A percentile compares a stretch with the other conserved stretches of the same genome.
Conservation (phyloP, 2,113 vertebrate species). For the Sphyrna mokarran region DNA sequence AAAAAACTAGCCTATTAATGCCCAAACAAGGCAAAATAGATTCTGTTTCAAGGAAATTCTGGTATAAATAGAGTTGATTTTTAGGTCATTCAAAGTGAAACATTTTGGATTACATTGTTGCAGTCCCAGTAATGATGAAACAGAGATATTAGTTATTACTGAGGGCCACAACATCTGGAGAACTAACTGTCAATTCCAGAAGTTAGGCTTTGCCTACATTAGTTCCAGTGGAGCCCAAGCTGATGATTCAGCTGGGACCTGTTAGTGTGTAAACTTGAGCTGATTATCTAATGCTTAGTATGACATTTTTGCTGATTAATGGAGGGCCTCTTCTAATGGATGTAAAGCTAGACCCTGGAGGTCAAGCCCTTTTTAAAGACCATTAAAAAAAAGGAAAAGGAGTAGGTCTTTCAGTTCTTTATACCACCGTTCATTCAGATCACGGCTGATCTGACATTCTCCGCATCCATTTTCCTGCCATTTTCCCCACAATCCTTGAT, state of each 20-base stretch:
- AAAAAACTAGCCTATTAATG: not conserved
- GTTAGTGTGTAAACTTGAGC: not conserved
- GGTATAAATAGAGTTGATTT: not conserved
- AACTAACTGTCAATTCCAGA: not conserved
- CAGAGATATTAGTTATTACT: not conserved
- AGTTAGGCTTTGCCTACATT: not conserved
- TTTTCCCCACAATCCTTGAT: too few species aligned
- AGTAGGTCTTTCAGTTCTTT: too few species aligned
- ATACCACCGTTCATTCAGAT: too few species aligned
- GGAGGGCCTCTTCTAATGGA: not conserved
- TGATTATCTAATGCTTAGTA: too few species aligned
- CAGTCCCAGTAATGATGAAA: not conserved
- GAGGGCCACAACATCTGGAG: not conserved
- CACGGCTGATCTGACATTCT: too few species aligned
- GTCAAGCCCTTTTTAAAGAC: not conserved
- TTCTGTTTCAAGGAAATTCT: not conserved
- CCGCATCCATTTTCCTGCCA: too few species aligned
- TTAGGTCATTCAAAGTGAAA: not conserved
- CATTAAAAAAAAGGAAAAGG: too few species aligned
- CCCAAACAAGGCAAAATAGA: not conserved
- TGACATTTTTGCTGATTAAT: not conserved
- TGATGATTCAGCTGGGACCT: not conserved
- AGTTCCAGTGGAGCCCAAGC: not conserved
- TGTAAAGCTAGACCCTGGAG: not conserved
- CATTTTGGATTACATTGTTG: not conserved